Evolutionary conservation across 53 echinoderm and acorn worm species (phyloP).

Genomic region (Paracentrotus lividus): DNA sequence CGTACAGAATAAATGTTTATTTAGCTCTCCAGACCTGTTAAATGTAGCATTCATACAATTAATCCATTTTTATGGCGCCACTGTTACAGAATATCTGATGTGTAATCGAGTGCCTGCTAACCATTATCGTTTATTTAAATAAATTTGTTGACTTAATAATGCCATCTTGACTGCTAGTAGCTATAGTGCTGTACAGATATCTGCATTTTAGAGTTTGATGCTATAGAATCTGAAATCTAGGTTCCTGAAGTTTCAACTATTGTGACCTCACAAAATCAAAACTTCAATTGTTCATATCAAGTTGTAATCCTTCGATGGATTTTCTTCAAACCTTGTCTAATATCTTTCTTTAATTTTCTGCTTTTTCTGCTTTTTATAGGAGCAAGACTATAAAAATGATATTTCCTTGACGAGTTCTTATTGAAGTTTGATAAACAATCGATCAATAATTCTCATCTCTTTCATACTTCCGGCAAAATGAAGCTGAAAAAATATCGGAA

Average conservation of each 20-base stretch:
- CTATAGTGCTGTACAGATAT: neutral
- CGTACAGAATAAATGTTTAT: constrained; percentile 15
- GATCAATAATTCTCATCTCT: too few species aligned
- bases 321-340: too few species aligned
- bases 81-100: neutral
- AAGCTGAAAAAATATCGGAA: too few species aligned
- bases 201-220: neutral
- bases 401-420: too few species aligned
- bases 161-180: neutral
- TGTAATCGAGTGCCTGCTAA: neutral
- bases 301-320: too few species aligned
- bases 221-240: neutral
- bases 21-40: constrained; percentile 7
- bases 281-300: too few species aligned
- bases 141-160: constrained; percentile 30
- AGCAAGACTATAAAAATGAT: too few species aligned
- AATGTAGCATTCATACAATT: neutral
- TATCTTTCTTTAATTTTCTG: too few species aligned
- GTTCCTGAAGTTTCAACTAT: neutral
- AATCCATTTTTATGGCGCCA: neutral
- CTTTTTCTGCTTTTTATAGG: too few species aligned
- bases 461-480: too few species aligned
- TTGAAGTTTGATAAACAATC: too few species aligned
- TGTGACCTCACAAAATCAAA: neutral
- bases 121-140: neutral